Conservation (phyloP, 2,888 invertebrate genomes). For the Candidula unifasciata region DNA sequence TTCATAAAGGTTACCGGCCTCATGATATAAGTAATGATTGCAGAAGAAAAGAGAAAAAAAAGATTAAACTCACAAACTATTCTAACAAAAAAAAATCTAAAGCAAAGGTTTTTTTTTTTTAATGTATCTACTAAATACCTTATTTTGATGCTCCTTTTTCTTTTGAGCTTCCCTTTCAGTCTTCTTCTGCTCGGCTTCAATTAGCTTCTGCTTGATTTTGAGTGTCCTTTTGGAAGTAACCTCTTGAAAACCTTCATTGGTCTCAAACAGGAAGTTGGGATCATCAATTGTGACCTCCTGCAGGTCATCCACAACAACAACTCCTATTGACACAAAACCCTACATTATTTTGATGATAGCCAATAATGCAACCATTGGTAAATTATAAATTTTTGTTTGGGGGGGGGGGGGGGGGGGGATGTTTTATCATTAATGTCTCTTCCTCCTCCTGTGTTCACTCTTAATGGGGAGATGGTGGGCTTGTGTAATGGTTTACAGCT, state of each 20-base stretch:
- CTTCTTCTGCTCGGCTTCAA: constrained; percentile 77
- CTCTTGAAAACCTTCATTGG: constrained; percentile 86
- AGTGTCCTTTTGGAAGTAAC: constrained; percentile 86
- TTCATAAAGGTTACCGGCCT: no score
- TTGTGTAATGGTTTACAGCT: no score
- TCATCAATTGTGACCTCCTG: constrained; percentile 79
- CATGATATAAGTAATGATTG: no score
- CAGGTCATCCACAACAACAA: constrained; percentile 80
- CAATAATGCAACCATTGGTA: neutral
- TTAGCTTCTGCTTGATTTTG: constrained; percentile 76
- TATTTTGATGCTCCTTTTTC: constrained; percentile 55
- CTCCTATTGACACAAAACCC: constrained; percentile 74
- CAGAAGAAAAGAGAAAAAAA: no score
- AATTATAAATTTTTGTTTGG: no score
- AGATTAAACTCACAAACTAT: no score
- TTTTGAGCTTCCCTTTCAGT: constrained; percentile 61
- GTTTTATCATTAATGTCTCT: no score
- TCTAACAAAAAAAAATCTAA: no score
- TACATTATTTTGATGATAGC: neutral
- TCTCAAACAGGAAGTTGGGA: constrained; percentile 78
- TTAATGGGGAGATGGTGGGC: no score
- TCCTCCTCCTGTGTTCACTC: no score
- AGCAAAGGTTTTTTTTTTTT: no score
- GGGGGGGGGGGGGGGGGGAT: no score
- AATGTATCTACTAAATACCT: constrained; percentile 38